Percentiles rank a stretch among this genome's conserved stretches.
Evolutionary conservation across 2,888 invertebrate genomes (phyloP).

Genomic region (Dinocampus coccinellae): DNA sequence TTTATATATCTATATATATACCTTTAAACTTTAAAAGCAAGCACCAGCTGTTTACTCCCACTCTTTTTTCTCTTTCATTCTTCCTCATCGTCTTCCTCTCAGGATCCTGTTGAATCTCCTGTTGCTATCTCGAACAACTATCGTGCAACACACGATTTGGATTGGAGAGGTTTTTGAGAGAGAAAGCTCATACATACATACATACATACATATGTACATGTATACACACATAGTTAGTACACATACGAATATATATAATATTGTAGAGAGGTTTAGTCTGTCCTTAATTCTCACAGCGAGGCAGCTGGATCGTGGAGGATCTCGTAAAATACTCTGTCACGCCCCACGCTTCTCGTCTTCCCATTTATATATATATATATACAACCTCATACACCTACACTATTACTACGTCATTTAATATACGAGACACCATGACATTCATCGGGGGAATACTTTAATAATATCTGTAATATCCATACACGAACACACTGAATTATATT

Average conservation of each 20-base stretch:
- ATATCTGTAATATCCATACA: slow-evolving; percentile 4
- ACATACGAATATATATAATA: too few relatives aligned
- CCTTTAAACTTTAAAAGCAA: slow-evolving; percentile 34
- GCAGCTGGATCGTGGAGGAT: slow-evolving; percentile 47
- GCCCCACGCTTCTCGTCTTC: slow-evolving; percentile 37
- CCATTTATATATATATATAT: not conserved
- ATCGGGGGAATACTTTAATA: slow-evolving; percentile 45
- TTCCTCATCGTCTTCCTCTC: slow-evolving; percentile 15
- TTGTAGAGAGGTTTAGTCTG: not conserved
- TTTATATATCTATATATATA: not conserved
- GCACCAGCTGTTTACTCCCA: slow-evolving; percentile 47
- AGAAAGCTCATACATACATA: not conserved
- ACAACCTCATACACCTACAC: slow-evolving; percentile 14
- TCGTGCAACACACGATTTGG: slow-evolving; percentile 39
- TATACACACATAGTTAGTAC: not conserved
- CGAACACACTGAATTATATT: not conserved
- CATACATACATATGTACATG: not conserved
- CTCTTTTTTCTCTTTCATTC: slow-evolving; percentile 36
- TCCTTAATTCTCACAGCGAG: slow-evolving; percentile 13
- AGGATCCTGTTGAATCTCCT: slow-evolving; percentile 39
- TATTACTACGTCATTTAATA: slow-evolving; percentile 19
- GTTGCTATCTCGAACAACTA: slow-evolving; percentile 52
- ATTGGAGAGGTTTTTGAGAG: slow-evolving; percentile 35
- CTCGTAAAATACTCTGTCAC: slow-evolving; percentile 46
- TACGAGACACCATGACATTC: slow-evolving; percentile 38